phyloP scores from a whole-genome alignment of 2,888 invertebrate species.

The Lithosia quadra region DNA sequence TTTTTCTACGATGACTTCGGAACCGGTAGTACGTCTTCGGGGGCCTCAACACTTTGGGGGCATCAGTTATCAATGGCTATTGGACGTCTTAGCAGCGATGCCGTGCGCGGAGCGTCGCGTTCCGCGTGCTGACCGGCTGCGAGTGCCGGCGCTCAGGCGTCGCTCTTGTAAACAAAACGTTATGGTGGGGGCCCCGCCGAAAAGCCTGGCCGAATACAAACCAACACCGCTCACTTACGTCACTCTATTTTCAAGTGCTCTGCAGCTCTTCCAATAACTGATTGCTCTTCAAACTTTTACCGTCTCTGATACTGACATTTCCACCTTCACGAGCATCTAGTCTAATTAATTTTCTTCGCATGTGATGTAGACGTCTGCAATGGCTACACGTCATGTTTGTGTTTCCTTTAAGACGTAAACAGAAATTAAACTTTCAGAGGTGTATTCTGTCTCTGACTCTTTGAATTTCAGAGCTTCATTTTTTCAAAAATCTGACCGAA shows the following conservation, averaged over 20 bases:
- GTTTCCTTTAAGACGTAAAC: background rate
- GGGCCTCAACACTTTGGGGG: constrained; percentile 59
- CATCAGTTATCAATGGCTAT: constrained; percentile 66
- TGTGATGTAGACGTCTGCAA: background rate
- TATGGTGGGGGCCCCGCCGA: constrained; percentile 85
- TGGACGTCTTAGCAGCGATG: constrained; percentile 50
- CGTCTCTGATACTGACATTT: constrained; percentile 30
- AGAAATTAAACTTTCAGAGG: background rate
- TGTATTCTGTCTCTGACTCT: background rate
- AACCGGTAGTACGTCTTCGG: constrained; percentile 54
- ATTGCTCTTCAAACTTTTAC: constrained; percentile 46
- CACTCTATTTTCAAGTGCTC: constrained; percentile 58
- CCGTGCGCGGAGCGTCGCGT: constrained; percentile 70
- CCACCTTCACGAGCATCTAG: constrained; percentile 25
- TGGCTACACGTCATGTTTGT: background rate
- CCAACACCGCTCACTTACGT: constrained; percentile 82
- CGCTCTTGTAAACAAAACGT: constrained; percentile 83
- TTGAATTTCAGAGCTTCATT: background rate
- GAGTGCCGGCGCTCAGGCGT: constrained; percentile 80
- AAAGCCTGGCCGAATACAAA: constrained; percentile 78
- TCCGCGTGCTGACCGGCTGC: constrained; percentile 78
- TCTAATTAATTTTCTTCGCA: constrained; percentile 18
- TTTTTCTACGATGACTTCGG: constrained; percentile 52
- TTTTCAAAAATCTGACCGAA: background rate
- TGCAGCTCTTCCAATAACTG: constrained; percentile 47